Evolutionary conservation across 2,888 invertebrate species (phyloP).

Genomic region (Drosophila incognita): DNA sequence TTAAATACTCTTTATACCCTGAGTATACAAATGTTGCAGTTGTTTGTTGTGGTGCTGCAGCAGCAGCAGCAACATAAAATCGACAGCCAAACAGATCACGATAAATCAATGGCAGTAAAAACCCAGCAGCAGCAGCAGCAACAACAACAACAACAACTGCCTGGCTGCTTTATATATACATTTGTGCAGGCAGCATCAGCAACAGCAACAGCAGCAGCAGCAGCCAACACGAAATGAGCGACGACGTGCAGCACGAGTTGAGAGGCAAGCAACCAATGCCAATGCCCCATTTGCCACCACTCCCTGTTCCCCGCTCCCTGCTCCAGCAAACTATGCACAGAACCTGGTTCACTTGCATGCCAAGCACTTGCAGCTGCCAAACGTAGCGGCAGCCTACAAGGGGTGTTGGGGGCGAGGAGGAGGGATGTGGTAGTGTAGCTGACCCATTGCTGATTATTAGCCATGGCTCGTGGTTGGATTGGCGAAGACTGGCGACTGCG

Average conservation of each 20-base stretch:
- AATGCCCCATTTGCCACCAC: conserved; percentile 28
- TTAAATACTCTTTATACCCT: background rate
- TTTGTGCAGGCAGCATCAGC: conserved; percentile 41
- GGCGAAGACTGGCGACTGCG: conserved; percentile 15
- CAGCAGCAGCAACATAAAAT: conserved; percentile 66
- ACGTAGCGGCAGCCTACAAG: background rate
- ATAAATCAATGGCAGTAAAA: conserved; percentile 78
- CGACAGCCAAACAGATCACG: conserved; percentile 80
- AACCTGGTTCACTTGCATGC: conserved; percentile 50
- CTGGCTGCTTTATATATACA: conserved; percentile 48
- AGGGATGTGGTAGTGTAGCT: conserved; percentile 25
- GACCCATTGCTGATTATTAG: conserved; percentile 66
- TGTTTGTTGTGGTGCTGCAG: conserved; percentile 53
- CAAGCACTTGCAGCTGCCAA: conserved; percentile 59
- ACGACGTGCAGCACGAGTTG: conserved; percentile 80
- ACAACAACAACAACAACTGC: conserved; percentile 43
- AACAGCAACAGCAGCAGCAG: conserved; percentile 29
- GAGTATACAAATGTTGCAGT: conserved; percentile 55
- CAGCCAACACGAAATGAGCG: conserved; percentile 77
- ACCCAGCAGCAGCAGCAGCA: conserved; percentile 57
- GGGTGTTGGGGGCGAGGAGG: background rate
- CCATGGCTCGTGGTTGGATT: conserved; percentile 54
- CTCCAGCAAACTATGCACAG: background rate
- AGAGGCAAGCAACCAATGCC: conserved; percentile 45
- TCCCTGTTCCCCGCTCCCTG: background rate